phyloP scores from a whole-genome alignment of 2,888 invertebrate genomes.

The Ichneumon xanthorius region DNA sequence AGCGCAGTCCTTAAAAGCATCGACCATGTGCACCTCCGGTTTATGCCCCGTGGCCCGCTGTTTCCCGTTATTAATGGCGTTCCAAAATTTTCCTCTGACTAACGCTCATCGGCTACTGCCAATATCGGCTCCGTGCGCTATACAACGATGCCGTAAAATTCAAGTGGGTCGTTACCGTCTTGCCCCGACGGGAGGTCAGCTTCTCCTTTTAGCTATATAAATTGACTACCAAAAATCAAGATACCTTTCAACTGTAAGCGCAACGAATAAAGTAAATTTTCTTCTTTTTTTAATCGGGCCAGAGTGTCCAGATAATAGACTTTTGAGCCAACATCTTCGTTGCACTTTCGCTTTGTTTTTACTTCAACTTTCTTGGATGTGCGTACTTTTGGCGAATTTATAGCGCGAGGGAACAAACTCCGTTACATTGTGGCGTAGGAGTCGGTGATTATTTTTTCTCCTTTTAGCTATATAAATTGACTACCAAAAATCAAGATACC shows the following conservation, averaged over 20 bases:
- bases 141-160: conserved; percentile 6
- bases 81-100: conserved; percentile 46
- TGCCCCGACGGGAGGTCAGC: background rate
- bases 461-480: too few relatives aligned
- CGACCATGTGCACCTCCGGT: conserved; percentile 32
- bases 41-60: conserved; percentile 45
- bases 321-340: background rate
- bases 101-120: conserved; percentile 23
- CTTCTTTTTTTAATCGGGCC: too few relatives aligned
- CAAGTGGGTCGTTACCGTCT: background rate
- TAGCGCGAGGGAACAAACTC: background rate
- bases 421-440: conserved; percentile 31
- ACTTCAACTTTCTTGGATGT: background rate
- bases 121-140: conserved; percentile 33
- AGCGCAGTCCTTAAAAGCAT: conserved; percentile 55
- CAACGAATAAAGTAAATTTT: too few relatives aligned
- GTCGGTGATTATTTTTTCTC: conserved; percentile 44
- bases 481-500: too few relatives aligned
- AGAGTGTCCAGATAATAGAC: background rate
- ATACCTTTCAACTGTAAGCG: background rate
- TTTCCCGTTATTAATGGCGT: conserved; percentile 58
- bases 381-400: background rate
- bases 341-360: background rate
- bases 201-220: background rate
- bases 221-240: background rate